Evolutionary conservation across 2,797 vertebrate species (phyloP).

Genomic region (Nyctalus aviator): DNA sequence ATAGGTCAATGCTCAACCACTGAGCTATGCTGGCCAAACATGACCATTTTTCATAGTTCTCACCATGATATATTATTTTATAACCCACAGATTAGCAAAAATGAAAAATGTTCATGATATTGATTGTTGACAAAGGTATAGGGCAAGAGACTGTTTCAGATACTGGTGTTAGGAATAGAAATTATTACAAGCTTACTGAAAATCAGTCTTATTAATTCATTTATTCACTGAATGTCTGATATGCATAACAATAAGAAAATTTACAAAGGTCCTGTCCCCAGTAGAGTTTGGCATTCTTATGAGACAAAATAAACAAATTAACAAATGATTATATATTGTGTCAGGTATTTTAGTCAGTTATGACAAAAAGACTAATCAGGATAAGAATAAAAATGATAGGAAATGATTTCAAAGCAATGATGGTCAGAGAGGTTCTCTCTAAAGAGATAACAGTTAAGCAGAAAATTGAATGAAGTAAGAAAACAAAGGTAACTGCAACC

Average conservation of each 20-base stretch:
- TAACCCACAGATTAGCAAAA: conserved; percentile 6
- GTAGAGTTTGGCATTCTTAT: not conserved
- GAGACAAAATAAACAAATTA: not conserved
- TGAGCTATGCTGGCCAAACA: too few relatives aligned
- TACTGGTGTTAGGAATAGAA: not conserved
- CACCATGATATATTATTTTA: not conserved
- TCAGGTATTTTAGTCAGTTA: not conserved
- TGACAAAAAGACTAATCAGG: not conserved
- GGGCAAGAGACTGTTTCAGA: not conserved
- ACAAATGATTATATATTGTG: not conserved
- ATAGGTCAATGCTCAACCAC: too few relatives aligned
- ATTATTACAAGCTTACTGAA: not conserved
- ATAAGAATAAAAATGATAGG: not conserved
- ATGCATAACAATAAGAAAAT: not conserved
- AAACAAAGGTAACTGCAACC: not conserved
- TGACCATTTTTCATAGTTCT: not conserved
- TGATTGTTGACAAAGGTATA: not conserved
- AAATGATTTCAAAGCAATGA: not conserved
- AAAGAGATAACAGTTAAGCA: not conserved
- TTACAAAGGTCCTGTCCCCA: too few relatives aligned
- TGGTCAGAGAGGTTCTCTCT: not conserved
- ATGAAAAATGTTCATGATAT: not conserved
- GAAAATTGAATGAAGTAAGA: not conserved
- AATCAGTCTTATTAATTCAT: not conserved
- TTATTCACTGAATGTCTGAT: not conserved